Evolutionary conservation across 2,113 vertebrate species (phyloP).

Genomic region (Nestor notabilis): DNA sequence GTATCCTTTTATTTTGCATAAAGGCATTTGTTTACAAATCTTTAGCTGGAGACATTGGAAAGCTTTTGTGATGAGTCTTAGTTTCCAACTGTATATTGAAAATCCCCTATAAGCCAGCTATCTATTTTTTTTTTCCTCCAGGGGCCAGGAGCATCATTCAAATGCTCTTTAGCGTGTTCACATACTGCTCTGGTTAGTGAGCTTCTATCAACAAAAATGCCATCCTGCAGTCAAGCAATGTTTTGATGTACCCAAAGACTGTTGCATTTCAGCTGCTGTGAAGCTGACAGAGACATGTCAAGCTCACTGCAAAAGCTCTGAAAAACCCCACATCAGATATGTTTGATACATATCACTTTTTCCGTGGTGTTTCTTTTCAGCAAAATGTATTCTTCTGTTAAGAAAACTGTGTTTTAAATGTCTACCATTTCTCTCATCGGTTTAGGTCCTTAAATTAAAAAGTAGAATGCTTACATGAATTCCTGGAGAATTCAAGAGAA

Average conservation of each 20-base stretch:
- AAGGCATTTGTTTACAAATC: not conserved
- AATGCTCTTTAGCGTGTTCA: not conserved
- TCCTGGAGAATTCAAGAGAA: not conserved
- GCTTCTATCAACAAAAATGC: not conserved
- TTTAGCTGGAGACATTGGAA: not conserved
- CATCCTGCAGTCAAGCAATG: not conserved
- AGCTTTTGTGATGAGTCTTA: not conserved
- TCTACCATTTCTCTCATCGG: not conserved
- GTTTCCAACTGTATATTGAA: not conserved
- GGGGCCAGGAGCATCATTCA: not conserved
- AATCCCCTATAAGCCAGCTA: not conserved
- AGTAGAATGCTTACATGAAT: not conserved
- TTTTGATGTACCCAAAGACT: not conserved
- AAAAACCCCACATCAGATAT: not conserved
- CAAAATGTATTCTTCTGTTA: not conserved
- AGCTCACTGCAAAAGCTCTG: not conserved
- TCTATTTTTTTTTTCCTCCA: not conserved
- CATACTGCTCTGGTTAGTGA: not conserved
- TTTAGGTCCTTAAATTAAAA: not conserved
- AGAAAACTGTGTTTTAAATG: not conserved
- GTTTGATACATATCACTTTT: not conserved
- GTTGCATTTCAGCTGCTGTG: not conserved
- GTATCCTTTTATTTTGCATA: not conserved
- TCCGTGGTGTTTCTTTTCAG: not conserved
- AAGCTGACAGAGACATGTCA: not conserved